Conservation (phyloP, 2,888 invertebrate species). For the Sphaerophoria taeniata region DNA sequence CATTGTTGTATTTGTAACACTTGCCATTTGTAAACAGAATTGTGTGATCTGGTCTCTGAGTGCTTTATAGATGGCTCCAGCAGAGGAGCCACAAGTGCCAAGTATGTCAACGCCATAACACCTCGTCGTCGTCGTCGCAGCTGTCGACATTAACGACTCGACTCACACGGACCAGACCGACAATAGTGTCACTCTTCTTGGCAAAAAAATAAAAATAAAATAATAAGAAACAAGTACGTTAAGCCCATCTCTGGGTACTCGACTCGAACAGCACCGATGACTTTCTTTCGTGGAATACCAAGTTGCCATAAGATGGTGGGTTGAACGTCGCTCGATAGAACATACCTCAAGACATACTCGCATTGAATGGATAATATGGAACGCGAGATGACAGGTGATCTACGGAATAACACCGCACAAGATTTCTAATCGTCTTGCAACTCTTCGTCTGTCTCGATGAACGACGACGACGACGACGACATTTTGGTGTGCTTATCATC, state of each 20-base stretch:
- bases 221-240: conserved; percentile 23
- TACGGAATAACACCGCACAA: conserved; percentile 29
- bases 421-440: conserved; percentile 63
- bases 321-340: background rate
- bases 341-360: conserved; percentile 33
- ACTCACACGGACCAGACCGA: background rate
- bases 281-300: conserved; percentile 72
- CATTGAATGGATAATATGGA: conserved; percentile 64
- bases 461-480: background rate
- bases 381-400: conserved; percentile 71
- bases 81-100: conserved; percentile 41
- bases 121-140: conserved; percentile 31
- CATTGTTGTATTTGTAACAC: background rate
- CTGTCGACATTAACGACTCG: too few relatives aligned
- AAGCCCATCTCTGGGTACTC: conserved; percentile 17
- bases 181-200: conserved; percentile 64
- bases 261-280: conserved; percentile 44
- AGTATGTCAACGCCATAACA: conserved; percentile 67
- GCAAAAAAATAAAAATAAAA: conserved; percentile 2
- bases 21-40: conserved; percentile 33
- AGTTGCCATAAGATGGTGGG: conserved; percentile 27
- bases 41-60: conserved; percentile 46
- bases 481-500: conserved; percentile 58
- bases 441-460: conserved; percentile 3
- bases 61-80: conserved; percentile 40